phyloP scores from a whole-genome alignment of 2,888 invertebrate species.

The Griposia aprilina region DNA sequence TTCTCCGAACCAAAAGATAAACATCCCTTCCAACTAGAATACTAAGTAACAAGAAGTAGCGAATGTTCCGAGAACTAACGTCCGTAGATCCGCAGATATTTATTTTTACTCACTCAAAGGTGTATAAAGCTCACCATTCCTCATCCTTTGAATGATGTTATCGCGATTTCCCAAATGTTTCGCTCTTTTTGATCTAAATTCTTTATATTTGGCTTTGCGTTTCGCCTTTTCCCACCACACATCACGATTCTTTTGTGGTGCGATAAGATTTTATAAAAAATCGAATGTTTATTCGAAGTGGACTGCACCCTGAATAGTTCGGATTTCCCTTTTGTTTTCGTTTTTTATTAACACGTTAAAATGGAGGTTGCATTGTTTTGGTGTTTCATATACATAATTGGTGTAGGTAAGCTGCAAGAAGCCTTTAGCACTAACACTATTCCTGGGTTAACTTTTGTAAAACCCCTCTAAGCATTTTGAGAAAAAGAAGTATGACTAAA shows the following conservation, averaged over 20 bases:
- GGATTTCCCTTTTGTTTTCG: conserved; percentile 46
- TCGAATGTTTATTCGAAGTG: conserved; percentile 76
- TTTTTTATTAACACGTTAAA: background rate
- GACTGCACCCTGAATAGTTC: conserved; percentile 68
- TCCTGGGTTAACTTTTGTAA: background rate
- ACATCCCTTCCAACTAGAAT: conserved; percentile 33
- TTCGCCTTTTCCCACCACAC: conserved; percentile 83
- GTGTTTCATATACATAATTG: background rate
- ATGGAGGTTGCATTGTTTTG: background rate
- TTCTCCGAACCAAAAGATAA: conserved; percentile 25
- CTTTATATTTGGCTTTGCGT: conserved; percentile 85
- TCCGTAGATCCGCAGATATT: conserved; percentile 78
- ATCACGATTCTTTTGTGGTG: conserved; percentile 85
- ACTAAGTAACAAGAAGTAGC: conserved; percentile 49
- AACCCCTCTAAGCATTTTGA: background rate
- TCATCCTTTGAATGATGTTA: conserved; percentile 88
- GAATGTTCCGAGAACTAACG: conserved; percentile 55
- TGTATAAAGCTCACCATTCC: conserved; percentile 85
- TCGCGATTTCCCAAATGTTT: conserved; percentile 87
- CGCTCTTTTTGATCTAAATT: conserved; percentile 88
- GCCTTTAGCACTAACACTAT: background rate
- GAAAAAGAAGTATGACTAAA: background rate
- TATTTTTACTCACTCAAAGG: conserved; percentile 85
- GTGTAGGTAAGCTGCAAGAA: background rate
- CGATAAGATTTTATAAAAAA: conserved; percentile 82